A percentile compares a stretch with the other conserved stretches of the same genome.
phyloP scores from a whole-genome alignment of 2,113 vertebrate species.

The Psophia crepitans region DNA sequence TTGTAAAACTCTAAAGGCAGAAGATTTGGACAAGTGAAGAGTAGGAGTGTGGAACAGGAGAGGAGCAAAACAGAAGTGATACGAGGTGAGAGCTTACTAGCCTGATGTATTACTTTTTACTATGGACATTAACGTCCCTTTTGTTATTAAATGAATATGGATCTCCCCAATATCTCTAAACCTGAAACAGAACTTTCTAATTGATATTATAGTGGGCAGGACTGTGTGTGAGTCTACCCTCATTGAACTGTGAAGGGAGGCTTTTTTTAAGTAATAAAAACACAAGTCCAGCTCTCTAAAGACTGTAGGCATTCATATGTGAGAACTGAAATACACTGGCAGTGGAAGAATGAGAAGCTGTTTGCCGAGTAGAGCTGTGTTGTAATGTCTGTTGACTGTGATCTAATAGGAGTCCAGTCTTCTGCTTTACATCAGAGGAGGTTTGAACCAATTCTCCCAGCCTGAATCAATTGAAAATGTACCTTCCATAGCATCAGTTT shows the following conservation, averaged over 20 bases:
- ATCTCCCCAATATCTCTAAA: background rate
- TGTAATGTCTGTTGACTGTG: background rate
- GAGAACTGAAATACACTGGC: background rate
- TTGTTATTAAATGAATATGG: background rate
- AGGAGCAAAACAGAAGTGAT: background rate
- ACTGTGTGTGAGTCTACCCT: background rate
- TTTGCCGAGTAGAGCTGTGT: fast-evolving
- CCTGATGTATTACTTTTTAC: background rate
- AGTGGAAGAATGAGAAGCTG: background rate
- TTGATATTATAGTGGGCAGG: background rate
- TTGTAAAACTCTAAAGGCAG: background rate
- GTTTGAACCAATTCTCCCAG: background rate
- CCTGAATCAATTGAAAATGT: background rate
- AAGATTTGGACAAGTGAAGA: background rate
- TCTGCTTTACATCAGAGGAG: background rate
- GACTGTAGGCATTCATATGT: background rate
- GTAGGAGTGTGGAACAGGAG: background rate
- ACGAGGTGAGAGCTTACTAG: background rate
- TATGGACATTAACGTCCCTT: background rate
- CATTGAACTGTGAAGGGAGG: background rate
- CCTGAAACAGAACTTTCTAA: background rate
- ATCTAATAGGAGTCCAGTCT: background rate
- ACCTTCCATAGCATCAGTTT: background rate
- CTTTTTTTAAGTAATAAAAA: background rate
- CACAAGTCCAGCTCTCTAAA: background rate